Evolutionary conservation across 2,888 invertebrate species (phyloP), one percentile per base, ranked within the genome.

Genomic region (Lamellibrachia columna): DNA sequence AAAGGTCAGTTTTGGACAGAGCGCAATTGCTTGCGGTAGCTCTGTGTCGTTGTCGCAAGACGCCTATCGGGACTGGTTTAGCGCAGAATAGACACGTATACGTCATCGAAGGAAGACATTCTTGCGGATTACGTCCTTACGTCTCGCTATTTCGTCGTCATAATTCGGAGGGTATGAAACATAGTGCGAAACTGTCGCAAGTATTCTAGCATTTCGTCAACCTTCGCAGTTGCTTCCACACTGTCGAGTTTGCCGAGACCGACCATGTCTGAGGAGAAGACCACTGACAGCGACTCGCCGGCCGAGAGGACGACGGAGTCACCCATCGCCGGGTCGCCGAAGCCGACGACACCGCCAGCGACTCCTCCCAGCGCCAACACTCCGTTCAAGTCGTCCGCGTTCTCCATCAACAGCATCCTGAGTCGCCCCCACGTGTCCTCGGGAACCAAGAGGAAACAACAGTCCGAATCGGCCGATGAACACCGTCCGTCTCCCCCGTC

Each of bases 341-440:
- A 75, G 22, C n/a, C 75, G 55, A 7, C 55, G 9, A 55, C 55
- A 22, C 75, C 75, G 40, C 40, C 40, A 40, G 40, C 40, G 75
- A 75, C 75, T 2, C 75, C 75, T 6, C 6, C 75, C 22, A 75
- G 75, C 75, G 75, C 15, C 15, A 75, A 6, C 75, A 75, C 75
- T 4, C 75, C 75, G 22, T 75, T 75, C 75, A 75, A 75, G 75
- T 75, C 75, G 91, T 93, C 93, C 28, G 93, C 92, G 90, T 93
- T 93, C 92, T 92, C 92, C 93, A 93, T 93, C 93, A 93, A 93
- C 90, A 93, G 93, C 92, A 93, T 93, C 91, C 93, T 93, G 15
- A 93, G 93, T 60, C 93, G 93, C 28, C 93, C 93, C 6, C 91
- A 92, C 90, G 58, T 52, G 15, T 58, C 92, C 90, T 90, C 53